Evolutionary conservation across 2,113 vertebrate species (phyloP).

Genomic region (Eulacestoma nigropectus): DNA sequence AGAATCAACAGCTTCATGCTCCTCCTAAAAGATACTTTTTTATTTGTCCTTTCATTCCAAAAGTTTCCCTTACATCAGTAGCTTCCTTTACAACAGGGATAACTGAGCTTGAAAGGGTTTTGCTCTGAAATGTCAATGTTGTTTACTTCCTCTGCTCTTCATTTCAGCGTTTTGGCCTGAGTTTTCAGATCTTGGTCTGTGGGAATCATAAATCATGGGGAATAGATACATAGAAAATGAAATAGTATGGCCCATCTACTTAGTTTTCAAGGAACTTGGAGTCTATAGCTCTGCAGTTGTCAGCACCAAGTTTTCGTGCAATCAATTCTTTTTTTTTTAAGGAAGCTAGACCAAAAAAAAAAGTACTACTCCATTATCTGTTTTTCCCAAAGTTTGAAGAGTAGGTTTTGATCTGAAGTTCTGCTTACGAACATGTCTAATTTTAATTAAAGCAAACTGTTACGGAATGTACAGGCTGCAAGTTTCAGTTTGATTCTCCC

Average conservation of each 20-base stretch:
- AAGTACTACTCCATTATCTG: background rate
- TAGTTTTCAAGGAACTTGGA: background rate
- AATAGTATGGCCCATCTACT: background rate
- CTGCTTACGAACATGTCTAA: background rate
- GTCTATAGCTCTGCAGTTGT: background rate
- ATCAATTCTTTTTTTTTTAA: background rate
- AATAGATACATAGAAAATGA: background rate
- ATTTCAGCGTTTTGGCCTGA: background rate
- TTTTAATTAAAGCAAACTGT: constrained; percentile 32
- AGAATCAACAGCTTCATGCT: background rate
- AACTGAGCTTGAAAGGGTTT: constrained; percentile 22
- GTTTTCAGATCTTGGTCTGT: background rate
- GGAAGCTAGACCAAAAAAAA: background rate
- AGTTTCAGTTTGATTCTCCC: constrained; percentile 18
- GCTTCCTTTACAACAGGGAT: background rate
- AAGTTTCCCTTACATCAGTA: background rate
- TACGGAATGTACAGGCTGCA: background rate
- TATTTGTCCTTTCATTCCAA: background rate
- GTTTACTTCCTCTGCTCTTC: constrained; percentile 26
- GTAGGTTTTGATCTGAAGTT: background rate
- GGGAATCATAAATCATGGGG: constrained; percentile 12
- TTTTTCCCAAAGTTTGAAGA: background rate
- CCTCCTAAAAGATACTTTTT: background rate
- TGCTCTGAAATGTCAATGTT: constrained; percentile 4
- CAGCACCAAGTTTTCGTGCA: background rate